Conservation (phyloP, 2,113 vertebrate genomes). For the Rhinolophus ferrumequinum region DNA sequence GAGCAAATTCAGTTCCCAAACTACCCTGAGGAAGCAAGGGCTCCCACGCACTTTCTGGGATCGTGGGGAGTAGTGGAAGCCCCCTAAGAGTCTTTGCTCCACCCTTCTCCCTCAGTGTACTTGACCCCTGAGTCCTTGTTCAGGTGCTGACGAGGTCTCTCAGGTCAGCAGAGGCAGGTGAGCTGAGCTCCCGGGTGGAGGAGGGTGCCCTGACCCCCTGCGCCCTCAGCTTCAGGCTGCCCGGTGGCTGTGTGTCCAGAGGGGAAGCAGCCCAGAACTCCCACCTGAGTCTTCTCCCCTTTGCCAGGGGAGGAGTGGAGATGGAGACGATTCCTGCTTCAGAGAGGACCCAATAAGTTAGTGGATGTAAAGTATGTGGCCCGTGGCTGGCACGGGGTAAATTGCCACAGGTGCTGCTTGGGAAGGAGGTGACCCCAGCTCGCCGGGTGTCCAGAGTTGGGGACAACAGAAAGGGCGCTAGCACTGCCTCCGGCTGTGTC, state of each 20-base stretch:
- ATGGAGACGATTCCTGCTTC: neutral
- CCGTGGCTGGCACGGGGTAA: rapidly evolving
- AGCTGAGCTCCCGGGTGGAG: too few species aligned
- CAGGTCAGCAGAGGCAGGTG: neutral
- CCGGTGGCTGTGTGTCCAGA: neutral
- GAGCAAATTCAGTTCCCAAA: neutral
- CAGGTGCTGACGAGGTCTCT: neutral
- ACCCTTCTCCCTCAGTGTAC: neutral
- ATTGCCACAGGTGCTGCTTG: neutral
- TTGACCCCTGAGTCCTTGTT: neutral
- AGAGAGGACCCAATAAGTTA: rapidly evolving
- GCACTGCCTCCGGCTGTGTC: neutral
- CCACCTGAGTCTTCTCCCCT: neutral
- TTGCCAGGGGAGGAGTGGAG: too few species aligned
- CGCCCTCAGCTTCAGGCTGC: neutral
- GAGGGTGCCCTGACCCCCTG: too few species aligned
- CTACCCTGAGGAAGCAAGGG: neutral
- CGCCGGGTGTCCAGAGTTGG: neutral
- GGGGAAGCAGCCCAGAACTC: neutral
- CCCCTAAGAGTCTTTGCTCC: neutral
- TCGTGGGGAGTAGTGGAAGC: neutral
- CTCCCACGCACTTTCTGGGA: neutral
- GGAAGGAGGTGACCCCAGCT: neutral
- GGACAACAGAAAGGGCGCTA: neutral
- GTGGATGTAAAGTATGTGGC: rapidly evolving